Base-by-base conservation (phyloP, 2,888 invertebrate species). In the Apamea crenata region DNA sequence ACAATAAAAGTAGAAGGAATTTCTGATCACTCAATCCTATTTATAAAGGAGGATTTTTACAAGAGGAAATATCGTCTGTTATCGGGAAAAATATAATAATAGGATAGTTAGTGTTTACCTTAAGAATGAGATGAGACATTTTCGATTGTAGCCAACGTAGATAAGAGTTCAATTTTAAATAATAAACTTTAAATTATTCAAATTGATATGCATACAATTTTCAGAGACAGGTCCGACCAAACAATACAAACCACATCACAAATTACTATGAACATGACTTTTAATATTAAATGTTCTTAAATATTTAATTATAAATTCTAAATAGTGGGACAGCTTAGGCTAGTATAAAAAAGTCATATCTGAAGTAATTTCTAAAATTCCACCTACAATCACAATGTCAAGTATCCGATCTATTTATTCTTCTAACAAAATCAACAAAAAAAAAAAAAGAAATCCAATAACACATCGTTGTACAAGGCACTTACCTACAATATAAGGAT, bases 401-500 rank as follows among this genome's bases (percentile, higher is more conserved):
- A 77, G 74, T 70, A 56, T 32, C 18, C 63, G n/a, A 82, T 67
- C 78, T 63, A 65, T 32, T 72, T 82, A 6, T 16, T 63, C 61
- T 29, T 71, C 61, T 77, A 66, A 59, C 36, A 8, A 72, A 63
- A 66, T 18, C 14, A 61, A 75, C 29, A 75, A 32, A 63, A 67
- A 80, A 65, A 80, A 65, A 78, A 59, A 72, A 73, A 75, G 75
- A 76, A 86, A 84, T 65, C 67, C 59, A 85, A 84, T 73, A 75
- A 78, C 65, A 78, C 65, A 82, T 29, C 44, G 6, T 61, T 40
- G 53, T 74, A 86, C 69, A 68, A 77, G 76, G 44, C 77, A 79
- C 85, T 87, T 82, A 87, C 72, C 67, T 36, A 76, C 73, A 78
- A 78, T 81, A 72, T 81, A 79, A 77, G 78, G 80, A 77, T 74